A percentile compares a stretch with the other conserved stretches of the same genome.
Evolutionary conservation across 2,113 vertebrate genomes (phyloP).

Genomic region (Triplophysa siluroides): DNA sequence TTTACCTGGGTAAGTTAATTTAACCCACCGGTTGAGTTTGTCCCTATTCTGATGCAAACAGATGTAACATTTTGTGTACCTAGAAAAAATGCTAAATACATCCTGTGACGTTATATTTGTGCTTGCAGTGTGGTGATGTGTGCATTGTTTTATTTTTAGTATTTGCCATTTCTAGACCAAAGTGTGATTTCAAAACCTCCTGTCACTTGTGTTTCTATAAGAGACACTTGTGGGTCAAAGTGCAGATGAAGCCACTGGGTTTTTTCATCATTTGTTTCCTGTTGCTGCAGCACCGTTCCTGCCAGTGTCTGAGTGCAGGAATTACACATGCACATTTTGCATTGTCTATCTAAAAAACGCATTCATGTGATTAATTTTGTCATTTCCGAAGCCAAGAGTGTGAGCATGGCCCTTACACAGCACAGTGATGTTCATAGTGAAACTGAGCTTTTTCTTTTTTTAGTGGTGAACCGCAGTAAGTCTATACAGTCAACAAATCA

Average conservation of each 20-base stretch:
- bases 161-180: neutral
- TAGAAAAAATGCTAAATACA: neutral
- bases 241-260: neutral
- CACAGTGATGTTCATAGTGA: neutral
- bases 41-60: no score
- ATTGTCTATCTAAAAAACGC: constrained; percentile 18
- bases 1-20: no score
- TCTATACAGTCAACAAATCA: neutral
- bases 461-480: neutral
- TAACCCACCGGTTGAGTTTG: no score
- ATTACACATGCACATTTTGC: constrained; percentile 16
- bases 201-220: neutral
- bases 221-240: neutral
- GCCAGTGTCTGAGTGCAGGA: neutral
- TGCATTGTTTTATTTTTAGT: neutral
- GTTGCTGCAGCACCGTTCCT: neutral
- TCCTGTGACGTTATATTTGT: neutral
- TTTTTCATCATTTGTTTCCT: constrained; percentile 5
- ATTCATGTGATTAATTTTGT: constrained; percentile 45
- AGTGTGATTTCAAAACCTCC: neutral
- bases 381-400: constrained; percentile 26
- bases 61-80: no score
- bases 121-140: neutral
- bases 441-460: constrained; percentile 4
- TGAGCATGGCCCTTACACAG: constrained; percentile 9